Evolutionary conservation across 2,797 vertebrate species (phyloP).

Genomic region (Euthynnus affinis): DNA sequence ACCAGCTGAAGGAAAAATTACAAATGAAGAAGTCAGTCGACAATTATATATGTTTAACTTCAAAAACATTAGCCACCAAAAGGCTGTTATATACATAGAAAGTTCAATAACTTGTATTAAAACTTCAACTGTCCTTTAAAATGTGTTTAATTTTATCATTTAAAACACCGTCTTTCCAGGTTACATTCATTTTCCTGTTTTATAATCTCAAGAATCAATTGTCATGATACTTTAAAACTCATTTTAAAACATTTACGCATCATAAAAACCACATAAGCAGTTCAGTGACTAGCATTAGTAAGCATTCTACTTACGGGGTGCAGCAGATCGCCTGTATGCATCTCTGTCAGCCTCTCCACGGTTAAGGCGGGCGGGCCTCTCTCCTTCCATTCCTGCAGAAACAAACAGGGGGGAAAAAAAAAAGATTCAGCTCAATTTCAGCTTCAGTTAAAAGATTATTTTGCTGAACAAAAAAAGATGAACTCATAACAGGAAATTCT

Average conservation of each 20-base stretch:
- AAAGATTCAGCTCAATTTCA: constrained; percentile 2
- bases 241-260: not conserved
- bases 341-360: constrained; percentile 97
- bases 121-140: not conserved
- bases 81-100: not conserved
- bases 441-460: not conserved
- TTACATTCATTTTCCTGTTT: not conserved
- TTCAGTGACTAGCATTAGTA: not conserved
- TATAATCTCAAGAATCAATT: too few relatives aligned
- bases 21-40: not conserved
- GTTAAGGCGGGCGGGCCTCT: constrained; percentile 94
- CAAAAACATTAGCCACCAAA: not conserved
- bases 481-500: not conserved
- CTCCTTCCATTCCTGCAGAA: constrained; percentile 92
- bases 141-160: not conserved
- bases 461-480: not conserved
- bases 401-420: not conserved
- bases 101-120: too few relatives aligned
- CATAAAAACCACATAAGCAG: not conserved
- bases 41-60: not conserved
- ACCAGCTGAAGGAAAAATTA: constrained; percentile 86
- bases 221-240: not conserved
- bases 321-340: constrained; percentile 94
- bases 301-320: constrained; percentile 89
- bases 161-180: not conserved